Percentiles rank a stretch among this genome's conserved stretches.
Conservation (phyloP, 1,140 invertebrate species). For the Philaenus spumarius region DNA sequence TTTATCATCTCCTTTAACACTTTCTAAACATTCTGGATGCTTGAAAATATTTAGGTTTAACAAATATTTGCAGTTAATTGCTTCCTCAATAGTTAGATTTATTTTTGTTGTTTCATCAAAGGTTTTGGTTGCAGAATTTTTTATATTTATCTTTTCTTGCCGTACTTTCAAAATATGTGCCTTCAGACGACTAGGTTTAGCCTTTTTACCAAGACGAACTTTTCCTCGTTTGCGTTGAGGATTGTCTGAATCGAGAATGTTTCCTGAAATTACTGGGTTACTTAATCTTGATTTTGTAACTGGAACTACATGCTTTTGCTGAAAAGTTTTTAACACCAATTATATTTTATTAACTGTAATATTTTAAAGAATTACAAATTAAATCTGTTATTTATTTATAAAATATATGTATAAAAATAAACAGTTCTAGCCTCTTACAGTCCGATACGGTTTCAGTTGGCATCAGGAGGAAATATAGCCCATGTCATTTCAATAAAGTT, state of each 20-base stretch:
- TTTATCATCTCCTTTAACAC: background rate
- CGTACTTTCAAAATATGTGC: background rate
- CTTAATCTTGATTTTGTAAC: background rate
- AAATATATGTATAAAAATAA: too few species aligned
- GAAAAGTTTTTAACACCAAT: background rate
- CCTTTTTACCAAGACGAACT: background rate
- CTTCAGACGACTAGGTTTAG: slow-evolving; percentile 1
- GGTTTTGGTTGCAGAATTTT: too few species aligned
- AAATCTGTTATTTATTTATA: too few species aligned
- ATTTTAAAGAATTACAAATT: too few species aligned
- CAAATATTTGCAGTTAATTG: background rate
- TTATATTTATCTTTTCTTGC: background rate
- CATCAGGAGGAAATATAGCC: too few species aligned
- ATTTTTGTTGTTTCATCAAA: background rate
- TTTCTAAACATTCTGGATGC: background rate
- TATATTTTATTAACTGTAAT: too few species aligned
- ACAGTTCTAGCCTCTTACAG: too few species aligned
- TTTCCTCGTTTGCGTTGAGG: background rate
- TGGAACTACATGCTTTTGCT: background rate
- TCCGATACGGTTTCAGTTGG: too few species aligned
- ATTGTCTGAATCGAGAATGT: slow-evolving; percentile 8
- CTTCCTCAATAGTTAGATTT: background rate
- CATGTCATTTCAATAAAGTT: too few species aligned
- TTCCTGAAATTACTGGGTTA: background rate
- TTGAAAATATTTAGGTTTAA: background rate